Evolutionary conservation across 2,113 vertebrate species (phyloP).

Genomic region (Emydocephalus ijimae): DNA sequence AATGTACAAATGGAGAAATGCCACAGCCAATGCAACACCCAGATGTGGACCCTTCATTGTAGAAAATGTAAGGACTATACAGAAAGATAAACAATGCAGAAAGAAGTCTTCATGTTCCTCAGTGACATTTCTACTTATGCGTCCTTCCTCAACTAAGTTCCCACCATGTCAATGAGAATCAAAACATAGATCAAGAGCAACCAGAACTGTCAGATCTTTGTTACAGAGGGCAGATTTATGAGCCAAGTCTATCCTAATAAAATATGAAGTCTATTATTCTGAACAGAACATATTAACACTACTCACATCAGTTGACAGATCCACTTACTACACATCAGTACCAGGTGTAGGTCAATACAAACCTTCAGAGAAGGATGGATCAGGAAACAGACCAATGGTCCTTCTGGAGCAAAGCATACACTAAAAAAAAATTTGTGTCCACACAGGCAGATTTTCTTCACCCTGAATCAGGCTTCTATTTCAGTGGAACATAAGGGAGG

Average conservation of each 20-base stretch:
- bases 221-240: background rate
- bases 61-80: background rate
- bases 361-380: background rate
- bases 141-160: background rate
- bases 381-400: background rate
- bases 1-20: background rate
- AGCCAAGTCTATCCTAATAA: background rate
- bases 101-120: background rate
- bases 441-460: background rate
- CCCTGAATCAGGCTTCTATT: background rate
- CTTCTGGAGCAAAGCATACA: background rate
- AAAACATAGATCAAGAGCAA: background rate
- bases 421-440: background rate
- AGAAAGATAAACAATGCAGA: background rate
- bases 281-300: background rate
- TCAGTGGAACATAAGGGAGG: background rate
- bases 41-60: background rate
- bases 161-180: background rate
- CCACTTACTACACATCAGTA: too few species aligned
- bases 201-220: background rate
- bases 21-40: background rate
- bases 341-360: background rate
- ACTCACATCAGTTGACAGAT: background rate
- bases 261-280: background rate
- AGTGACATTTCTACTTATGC: background rate